Conservation (phyloP, 2,888 invertebrate species). For the Cybosia mesomella region DNA sequence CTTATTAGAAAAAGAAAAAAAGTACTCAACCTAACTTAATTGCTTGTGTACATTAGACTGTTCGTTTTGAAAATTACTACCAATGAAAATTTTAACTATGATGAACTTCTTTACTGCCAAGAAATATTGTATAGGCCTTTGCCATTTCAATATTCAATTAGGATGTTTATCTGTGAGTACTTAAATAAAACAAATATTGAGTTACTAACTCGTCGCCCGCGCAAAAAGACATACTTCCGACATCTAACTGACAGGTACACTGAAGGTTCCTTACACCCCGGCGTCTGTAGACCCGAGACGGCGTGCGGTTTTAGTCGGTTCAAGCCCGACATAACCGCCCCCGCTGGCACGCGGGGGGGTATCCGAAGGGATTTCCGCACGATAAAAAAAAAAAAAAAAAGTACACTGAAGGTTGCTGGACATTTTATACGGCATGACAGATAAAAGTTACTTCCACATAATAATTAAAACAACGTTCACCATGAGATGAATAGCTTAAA, state of each 20-base stretch:
- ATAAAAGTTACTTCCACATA: background rate
- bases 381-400: too few relatives aligned
- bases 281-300: too few relatives aligned
- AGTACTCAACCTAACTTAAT: too few relatives aligned
- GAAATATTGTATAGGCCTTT: background rate
- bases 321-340: too few relatives aligned
- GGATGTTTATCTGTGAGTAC: background rate
- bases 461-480: background rate
- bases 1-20: too few relatives aligned
- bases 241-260: background rate
- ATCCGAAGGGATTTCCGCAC: too few relatives aligned
- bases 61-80: too few relatives aligned
- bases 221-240: background rate
- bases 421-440: background rate
- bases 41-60: too few relatives aligned
- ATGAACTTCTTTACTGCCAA: background rate
- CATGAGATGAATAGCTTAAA: background rate
- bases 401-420: background rate
- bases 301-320: too few relatives aligned
- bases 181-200: constrained; percentile 1
- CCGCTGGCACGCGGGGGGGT: too few relatives aligned
- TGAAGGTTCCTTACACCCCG: too few relatives aligned
- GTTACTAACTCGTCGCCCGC: background rate
- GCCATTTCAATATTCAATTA: background rate
- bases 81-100: background rate